Conservation (phyloP, 1,140 invertebrate species). For the Sarcophaga peregrina region DNA sequence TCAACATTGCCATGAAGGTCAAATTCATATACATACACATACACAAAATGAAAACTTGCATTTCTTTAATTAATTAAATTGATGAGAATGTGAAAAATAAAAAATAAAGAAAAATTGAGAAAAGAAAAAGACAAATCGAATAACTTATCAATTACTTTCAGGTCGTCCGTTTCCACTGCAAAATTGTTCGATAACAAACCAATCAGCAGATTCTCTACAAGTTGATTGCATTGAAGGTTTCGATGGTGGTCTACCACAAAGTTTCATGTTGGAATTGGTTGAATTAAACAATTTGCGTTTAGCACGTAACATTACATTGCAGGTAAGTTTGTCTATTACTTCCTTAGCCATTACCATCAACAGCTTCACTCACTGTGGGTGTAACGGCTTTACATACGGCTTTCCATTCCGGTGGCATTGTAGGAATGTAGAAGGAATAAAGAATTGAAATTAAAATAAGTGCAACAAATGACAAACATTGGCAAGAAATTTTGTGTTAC, state of each 20-base stretch:
- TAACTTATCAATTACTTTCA: conserved; percentile 61
- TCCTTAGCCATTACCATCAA: not conserved
- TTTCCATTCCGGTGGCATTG: too few relatives aligned
- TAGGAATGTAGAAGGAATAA: too few relatives aligned
- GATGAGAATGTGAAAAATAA: too few relatives aligned
- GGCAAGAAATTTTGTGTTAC: too few relatives aligned
- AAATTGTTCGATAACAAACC: conserved; percentile 90
- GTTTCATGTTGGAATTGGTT: conserved; percentile 81
- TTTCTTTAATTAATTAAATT: conserved; percentile 27
- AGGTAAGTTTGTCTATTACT: conserved; percentile 52
- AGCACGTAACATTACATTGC: conserved; percentile 61
- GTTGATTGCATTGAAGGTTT: conserved; percentile 86
- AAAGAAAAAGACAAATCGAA: not conserved
- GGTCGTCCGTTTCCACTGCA: conserved; percentile 86
- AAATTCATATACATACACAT: not conserved
- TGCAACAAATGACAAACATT: too few relatives aligned
- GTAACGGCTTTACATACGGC: too few relatives aligned
- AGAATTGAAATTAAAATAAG: too few relatives aligned
- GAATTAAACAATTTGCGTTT: conserved; percentile 71
- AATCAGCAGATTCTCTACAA: conserved; percentile 82
- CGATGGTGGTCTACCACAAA: conserved; percentile 84
- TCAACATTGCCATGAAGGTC: not conserved
- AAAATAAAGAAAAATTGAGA: too few relatives aligned
- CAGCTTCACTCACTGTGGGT: too few relatives aligned
- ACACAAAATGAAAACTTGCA: not conserved